phyloP scores from a whole-genome alignment of 2,888 invertebrate genomes.

The Sialis lutaria region DNA sequence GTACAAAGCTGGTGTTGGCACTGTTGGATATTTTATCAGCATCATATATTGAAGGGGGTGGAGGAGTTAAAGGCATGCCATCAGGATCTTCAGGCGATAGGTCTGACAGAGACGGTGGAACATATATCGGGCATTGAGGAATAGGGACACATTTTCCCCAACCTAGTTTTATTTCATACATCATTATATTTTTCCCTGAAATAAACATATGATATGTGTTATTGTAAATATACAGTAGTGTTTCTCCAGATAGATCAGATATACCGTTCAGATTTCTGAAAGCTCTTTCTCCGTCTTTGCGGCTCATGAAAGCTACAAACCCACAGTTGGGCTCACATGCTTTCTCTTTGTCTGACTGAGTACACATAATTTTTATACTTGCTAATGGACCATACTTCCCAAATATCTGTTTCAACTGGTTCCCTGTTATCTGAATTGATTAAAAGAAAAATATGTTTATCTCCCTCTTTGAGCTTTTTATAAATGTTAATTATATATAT shows the following conservation, averaged over 20 bases:
- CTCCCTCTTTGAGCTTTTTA: neutral
- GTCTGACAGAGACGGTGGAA: conserved; percentile 75
- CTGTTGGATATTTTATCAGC: conserved; percentile 18
- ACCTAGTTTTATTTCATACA: conserved; percentile 87
- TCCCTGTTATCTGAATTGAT: conserved; percentile 66
- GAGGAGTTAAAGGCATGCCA: conserved; percentile 38
- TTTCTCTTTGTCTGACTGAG: conserved; percentile 93
- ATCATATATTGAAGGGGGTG: conserved; percentile 7
- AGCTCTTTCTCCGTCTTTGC: conserved; percentile 90
- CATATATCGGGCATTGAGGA: conserved; percentile 92
- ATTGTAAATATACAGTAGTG: neutral
- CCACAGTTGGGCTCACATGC: conserved; percentile 92
- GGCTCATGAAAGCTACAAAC: conserved; percentile 97
- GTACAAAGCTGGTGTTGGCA: conserved; percentile 51
- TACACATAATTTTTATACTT: conserved; percentile 99
- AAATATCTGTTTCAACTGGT: conserved; percentile 93
- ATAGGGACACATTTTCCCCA: conserved; percentile 98
- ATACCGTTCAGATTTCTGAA: conserved; percentile 69
- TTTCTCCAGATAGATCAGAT: conserved; percentile 2
- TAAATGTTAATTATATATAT: neutral
- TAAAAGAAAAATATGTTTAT: conserved; percentile 2
- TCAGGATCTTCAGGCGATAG: conserved; percentile 65
- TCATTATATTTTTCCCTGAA: conserved; percentile 72
- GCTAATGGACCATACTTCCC: conserved; percentile 95
- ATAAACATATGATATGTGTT: conserved; percentile 1